Evolutionary conservation across 2,113 vertebrate species (phyloP).

Genomic region (Hippocampus zosterae): DNA sequence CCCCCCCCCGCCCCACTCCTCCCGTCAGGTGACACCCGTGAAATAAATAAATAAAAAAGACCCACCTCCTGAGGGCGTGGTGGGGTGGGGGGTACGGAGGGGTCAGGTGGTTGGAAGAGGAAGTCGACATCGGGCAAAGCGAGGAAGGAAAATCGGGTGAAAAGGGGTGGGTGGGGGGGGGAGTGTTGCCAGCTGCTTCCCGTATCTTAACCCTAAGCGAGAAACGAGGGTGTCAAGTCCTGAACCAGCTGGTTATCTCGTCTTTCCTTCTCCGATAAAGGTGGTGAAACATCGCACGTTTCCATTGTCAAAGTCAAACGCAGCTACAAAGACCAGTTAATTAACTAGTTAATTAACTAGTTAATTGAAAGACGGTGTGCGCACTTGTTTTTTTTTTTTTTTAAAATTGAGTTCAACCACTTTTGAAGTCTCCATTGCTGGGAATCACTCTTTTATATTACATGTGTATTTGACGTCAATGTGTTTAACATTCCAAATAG

Average conservation of each 20-base stretch:
- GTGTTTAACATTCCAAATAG: background rate
- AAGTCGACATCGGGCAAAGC: slow-evolving; percentile 19
- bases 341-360: too few species aligned
- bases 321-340: too few species aligned
- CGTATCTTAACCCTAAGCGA: too few species aligned
- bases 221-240: background rate
- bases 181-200: slow-evolving; percentile 52
- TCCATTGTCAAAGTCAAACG: too few species aligned
- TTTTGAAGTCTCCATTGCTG: background rate
- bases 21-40: slow-evolving; percentile 73
- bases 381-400: too few species aligned
- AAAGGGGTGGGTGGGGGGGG: background rate
- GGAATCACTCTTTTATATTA: background rate
- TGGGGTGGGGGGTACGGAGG: slow-evolving; percentile 20
- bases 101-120: slow-evolving; percentile 24
- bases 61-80: slow-evolving; percentile 46
- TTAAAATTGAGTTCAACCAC: too few species aligned
- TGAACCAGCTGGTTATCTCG: background rate
- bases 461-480: background rate
- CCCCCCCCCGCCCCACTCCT: slow-evolving; percentile 58
- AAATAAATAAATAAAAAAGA: slow-evolving; percentile 23
- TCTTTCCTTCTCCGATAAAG: background rate
- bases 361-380: too few species aligned
- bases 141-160: slow-evolving; percentile 12
- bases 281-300: background rate